Conservation (phyloP, 2,797 vertebrate genomes). For the Tadarida brasiliensis region DNA sequence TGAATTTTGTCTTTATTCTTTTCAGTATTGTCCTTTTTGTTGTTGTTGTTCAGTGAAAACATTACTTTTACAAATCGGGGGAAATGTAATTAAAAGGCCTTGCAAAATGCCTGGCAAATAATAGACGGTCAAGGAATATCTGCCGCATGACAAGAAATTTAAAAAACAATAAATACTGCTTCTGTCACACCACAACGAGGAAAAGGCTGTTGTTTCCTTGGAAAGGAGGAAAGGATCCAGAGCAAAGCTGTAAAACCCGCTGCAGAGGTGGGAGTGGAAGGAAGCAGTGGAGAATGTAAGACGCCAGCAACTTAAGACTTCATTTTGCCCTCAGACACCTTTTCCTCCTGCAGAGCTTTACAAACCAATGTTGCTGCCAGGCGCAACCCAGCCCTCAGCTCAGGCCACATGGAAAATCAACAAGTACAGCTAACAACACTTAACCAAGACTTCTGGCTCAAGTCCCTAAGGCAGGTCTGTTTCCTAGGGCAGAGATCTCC, state of each 20-base stretch:
- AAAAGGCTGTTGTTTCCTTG: not conserved
- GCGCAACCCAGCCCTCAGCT: not conserved
- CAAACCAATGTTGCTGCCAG: not conserved
- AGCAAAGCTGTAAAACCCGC: not conserved
- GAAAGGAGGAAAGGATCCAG: not conserved
- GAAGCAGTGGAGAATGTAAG: not conserved
- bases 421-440: not conserved
- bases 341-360: not conserved
- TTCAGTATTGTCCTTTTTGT: not conserved
- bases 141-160: not conserved
- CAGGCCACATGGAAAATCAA: not conserved
- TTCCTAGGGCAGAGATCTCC: not conserved
- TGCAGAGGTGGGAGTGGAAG: not conserved
- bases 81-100: not conserved
- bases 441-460: not conserved
- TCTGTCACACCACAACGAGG: not conserved
- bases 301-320: not conserved
- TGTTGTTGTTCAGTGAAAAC: not conserved
- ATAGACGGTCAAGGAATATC: not conserved
- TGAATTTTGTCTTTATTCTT: slow-evolving; percentile 19
- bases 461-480: not conserved
- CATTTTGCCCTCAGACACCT: not conserved
- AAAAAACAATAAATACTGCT: not conserved
- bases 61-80: not conserved
- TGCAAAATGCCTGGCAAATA: not conserved